Base-by-base conservation (phyloP, 2,888 invertebrate genomes). In the Catocala nupta region DNA sequence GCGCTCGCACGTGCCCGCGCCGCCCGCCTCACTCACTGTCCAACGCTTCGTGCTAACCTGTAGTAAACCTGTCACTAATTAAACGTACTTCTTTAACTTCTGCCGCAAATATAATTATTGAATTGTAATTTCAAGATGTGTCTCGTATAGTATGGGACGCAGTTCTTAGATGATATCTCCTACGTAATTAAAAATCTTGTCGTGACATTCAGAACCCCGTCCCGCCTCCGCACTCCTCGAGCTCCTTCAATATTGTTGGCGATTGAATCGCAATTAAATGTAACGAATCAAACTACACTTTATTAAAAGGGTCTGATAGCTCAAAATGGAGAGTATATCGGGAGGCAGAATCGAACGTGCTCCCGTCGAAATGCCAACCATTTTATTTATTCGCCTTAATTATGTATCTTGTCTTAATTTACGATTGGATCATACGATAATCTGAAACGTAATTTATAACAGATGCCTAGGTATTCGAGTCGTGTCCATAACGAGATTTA, bases 361-460 rank as follows among this genome's bases (percentile, higher is more conserved):
- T 93, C 91, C 93, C 91, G 92, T 92, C 89, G 92, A 93, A 93
- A 94, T 93, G 94, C 93, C 94, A 94, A 92, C 93, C 93, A 92
- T 94, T 93, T 94, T 94, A 93, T 94, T 94, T 93, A 93, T 94
- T 94, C 90, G 84, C 93, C 93, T 94, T 94, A 94, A 94, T 94
- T 94, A 94, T 94, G 94, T 94, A 94, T 94, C 94, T 94, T 94
- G 94, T 94, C 94, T 94, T 94, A 93, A 94, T 94, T 94, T 94
- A 94, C 94, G 94, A 94, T 94, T 94, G 93, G 91, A 94, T 94
- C 94, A 94, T 93, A 93, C 89, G 94, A 94, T 94, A 94, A 94
- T 93, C 93, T 90, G 91, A 84, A 90, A 84, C 85, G 86, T 91
- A 91, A 93, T 94, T 93, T 93, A 94, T 93, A 92, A 88, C 89